A percentile compares a stretch with the other conserved stretches of the same genome.
These are phyloP conservation scores for Dyspetes luteomarginatus DNA, from an alignment of 2,888 invertebrate genomes.

Conservation along the genomic window DNA sequence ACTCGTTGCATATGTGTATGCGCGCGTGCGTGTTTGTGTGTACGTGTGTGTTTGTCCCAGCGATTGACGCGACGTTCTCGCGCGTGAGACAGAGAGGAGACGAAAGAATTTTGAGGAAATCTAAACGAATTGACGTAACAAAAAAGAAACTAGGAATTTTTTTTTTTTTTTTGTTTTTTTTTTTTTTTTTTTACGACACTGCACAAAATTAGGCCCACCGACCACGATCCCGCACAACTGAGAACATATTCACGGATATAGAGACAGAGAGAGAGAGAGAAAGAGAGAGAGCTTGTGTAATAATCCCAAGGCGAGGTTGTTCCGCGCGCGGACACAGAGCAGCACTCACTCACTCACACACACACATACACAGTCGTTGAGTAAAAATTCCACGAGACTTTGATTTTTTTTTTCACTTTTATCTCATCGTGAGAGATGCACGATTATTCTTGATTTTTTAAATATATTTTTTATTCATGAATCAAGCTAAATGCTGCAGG, in stretches of 20 bases:
- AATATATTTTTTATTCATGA: constrained; percentile 4
- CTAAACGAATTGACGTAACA: constrained; percentile 6
- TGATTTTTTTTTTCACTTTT: constrained; percentile 6
- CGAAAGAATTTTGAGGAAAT: constrained; percentile 19
- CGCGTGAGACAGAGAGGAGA: constrained; percentile 35
- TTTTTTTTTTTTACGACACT: constrained; percentile 64
- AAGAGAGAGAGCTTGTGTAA: constrained; percentile 54
- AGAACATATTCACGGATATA: constrained; percentile 69
- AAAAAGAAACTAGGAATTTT: too few relatives aligned
- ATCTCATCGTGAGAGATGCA: constrained; percentile 35
- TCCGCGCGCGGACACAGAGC: constrained; percentile 27
- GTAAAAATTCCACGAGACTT: constrained; percentile 7
- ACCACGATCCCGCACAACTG: constrained; percentile 70
- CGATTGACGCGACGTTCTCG: constrained; percentile 64
- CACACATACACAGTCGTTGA: constrained; percentile 21
- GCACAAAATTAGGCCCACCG: constrained; percentile 69
- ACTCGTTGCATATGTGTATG: constrained; percentile 62
- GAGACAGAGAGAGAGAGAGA: too few relatives aligned
- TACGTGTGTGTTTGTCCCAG: constrained; percentile 64
- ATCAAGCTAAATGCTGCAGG: constrained; percentile 14
- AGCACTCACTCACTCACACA: constrained; percentile 22
- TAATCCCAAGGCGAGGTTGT: constrained; percentile 51
- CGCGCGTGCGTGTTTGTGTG: constrained; percentile 66
- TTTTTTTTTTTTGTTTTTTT: too few relatives aligned
- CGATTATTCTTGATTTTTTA: constrained; percentile 2